Evolutionary conservation across 2,888 invertebrate species (phyloP), one percentile per base, ranked within the genome.

Genomic region (Leucoptera coffeella): DNA sequence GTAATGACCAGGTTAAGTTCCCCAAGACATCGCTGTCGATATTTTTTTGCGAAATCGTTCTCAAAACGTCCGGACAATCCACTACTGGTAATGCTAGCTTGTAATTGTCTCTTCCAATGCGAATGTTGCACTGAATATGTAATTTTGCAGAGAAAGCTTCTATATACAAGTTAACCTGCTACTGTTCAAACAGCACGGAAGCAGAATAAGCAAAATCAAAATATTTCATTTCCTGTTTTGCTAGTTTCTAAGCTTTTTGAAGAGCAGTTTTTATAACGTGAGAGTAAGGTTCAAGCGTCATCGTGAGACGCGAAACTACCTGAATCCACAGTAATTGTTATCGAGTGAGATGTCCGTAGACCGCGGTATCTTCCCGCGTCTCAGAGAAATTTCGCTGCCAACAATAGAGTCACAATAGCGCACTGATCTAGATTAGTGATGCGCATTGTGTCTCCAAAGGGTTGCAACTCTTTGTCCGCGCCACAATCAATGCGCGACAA

Each of bases 401-500:
- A 58, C 56, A 59, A 55, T 56, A 38, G 40, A 30, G 32, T n/a
- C 45, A 67, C 59, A 67, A 67, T 58, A 53, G 49, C 41, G 49
- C 62, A 59, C 60, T 62, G 67, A 69, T 69, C 67, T 67, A 69
- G 67, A 69, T 69, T 67, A 67, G 65, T 62, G 61, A 64, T 50
- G 58, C 60, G 55, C 45, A 58, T 69, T 69, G 67, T 69, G 59
- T 64, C 60, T 47, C 57, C 64, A 69, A 69, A 67, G 69, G 67
- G 67, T 69, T 69, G 55, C 43, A 11, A 40, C 39, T 41, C 49
- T 49, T 61, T 62, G 56, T 56, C 37, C 17, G 11, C 14, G 38
- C 39, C 40, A 54, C 54, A 53, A 55, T 47, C 43, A 47, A 26
- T 26, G 28, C 24, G 33, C 52, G 52, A 51, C 64, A 62, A 62